Percentiles rank a stretch among this genome's conserved stretches.
phyloP scores from a whole-genome alignment of 1,140 invertebrate species.

The Holotrichia oblita region DNA sequence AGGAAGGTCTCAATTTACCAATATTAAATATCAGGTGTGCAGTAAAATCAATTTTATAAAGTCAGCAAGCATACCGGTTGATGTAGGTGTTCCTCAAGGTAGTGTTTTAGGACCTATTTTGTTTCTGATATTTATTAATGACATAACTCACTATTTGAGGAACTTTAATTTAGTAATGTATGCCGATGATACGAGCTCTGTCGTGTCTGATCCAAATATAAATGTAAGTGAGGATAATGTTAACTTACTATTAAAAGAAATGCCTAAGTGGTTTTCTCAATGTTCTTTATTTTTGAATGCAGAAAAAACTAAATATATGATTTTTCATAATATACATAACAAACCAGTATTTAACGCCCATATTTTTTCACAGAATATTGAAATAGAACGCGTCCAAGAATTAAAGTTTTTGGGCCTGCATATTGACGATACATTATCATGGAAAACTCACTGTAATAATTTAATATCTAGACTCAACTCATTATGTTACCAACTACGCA shows the following conservation, averaged over 20 bases:
- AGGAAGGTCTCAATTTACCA: too few relatives aligned
- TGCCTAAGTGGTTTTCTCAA: neutral
- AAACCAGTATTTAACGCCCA: slow-evolving; percentile 1
- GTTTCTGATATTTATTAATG: neutral
- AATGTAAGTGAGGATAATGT: neutral
- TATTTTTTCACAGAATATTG: neutral
- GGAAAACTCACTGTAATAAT: neutral
- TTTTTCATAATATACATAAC: slow-evolving; percentile 13
- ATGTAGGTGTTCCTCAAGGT: neutral
- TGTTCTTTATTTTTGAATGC: slow-evolving; percentile 10
- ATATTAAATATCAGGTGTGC: too few relatives aligned
- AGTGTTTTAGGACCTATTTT: neutral
- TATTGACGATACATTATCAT: slow-evolving; percentile 17
- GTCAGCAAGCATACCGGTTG: neutral
- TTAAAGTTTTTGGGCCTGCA: neutral
- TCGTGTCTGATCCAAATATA: neutral
- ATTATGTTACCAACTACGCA: neutral
- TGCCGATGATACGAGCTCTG: slow-evolving; percentile 5
- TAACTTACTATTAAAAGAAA: slow-evolving; percentile 9
- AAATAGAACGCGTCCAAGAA: slow-evolving; percentile 10
- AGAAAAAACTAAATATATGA: slow-evolving; percentile 15
- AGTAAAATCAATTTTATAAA: neutral
- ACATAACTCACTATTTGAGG: neutral
- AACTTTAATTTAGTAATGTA: neutral
- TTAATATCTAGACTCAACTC: neutral